Base-by-base conservation (phyloP, 2,113 vertebrate genomes). In the Mastomys natalensis region DNA sequence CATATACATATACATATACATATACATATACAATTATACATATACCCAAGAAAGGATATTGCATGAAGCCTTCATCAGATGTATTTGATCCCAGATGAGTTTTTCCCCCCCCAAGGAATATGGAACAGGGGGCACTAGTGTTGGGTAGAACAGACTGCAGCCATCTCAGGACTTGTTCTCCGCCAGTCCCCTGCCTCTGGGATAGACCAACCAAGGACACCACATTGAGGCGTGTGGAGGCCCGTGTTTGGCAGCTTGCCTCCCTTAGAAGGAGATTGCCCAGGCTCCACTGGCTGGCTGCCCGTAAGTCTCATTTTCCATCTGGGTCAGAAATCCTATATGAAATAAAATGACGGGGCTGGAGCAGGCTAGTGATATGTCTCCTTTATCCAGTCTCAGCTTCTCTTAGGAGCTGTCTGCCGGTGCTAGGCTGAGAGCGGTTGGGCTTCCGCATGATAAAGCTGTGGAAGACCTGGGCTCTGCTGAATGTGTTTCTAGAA, bases 311-410 rank as follows among this genome's bases (percentile, higher is more conserved):
- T 95, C 95, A 40, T 94, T 95, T 82, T 91, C 60, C 89, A 81
- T 90, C 94, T 93, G 95, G 84, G 86, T 93, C 85, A 72, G 73
- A 73, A 97, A 73, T 93, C 66, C 78, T 95, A 85, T 62, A 66
- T 72, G 24, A 84, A 95, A 77, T 82, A 51, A 74, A 88, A 12
- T 21, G 64, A 85, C 19, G n/a, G 84, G 78, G 76, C 90, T 76
- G 85, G 70, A n/a, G 76, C 66, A 88, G 72, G 58, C 72, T 34
- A 13, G 92, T 51, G 64, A 64, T 53, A 58, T 86, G 29, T 21
- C n/a, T 85, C 40, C 19, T 95, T 77, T 53, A 10, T 82, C 45
- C 89, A 62, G 85, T 62, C 40, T 94, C 40, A 40, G 37, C 92
- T 95, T 97, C 66, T 95, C 87, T 90, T 40, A 58, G 40, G n/a